Percentiles rank a stretch among this genome's conserved stretches.
Evolutionary conservation across 1,140 invertebrate species (phyloP).

Genomic region (Littorina saxatilis): DNA sequence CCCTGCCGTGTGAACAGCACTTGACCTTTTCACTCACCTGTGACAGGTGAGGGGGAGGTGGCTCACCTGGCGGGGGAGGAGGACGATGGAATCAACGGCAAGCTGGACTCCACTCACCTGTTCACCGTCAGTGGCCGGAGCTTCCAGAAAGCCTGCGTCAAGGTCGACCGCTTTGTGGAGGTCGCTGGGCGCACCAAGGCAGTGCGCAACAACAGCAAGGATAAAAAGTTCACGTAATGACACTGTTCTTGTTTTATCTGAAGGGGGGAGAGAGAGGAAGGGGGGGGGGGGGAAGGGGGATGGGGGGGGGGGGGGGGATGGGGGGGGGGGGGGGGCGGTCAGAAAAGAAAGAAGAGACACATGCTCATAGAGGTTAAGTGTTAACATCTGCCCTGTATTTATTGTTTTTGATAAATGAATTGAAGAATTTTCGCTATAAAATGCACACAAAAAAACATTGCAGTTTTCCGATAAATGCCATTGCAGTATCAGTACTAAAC

Average conservation of each 20-base stretch:
- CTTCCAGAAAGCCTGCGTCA: constrained; percentile 48
- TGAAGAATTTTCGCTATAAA: background rate
- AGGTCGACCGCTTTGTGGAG: constrained; percentile 45
- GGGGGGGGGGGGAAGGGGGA: too few relatives aligned
- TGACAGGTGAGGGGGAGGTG: constrained; percentile 52
- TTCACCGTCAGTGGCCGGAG: constrained; percentile 44
- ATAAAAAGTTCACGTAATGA: constrained; percentile 40
- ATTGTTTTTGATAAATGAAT: background rate
- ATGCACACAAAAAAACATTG: background rate
- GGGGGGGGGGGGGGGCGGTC: too few relatives aligned
- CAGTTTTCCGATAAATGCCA: too few relatives aligned
- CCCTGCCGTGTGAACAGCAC: too few relatives aligned
- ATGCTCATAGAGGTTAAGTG: background rate
- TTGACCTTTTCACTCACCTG: too few relatives aligned
- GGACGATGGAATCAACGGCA: constrained; percentile 47
- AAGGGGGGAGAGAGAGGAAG: too few relatives aligned
- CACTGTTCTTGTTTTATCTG: background rate
- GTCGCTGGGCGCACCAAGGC: constrained; percentile 45
- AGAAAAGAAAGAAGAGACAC: too few relatives aligned
- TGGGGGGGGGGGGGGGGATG: too few relatives aligned
- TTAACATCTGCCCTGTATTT: background rate
- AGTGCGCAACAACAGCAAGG: constrained; percentile 45
- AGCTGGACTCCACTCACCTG: constrained; percentile 41
- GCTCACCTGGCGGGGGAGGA: constrained; percentile 65
- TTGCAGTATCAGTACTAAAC: too few relatives aligned